These are phyloP conservation scores for Pentalonia nigronervosa DNA, from an alignment of 1,140 invertebrate species.

Conservation along the genomic window DNA sequence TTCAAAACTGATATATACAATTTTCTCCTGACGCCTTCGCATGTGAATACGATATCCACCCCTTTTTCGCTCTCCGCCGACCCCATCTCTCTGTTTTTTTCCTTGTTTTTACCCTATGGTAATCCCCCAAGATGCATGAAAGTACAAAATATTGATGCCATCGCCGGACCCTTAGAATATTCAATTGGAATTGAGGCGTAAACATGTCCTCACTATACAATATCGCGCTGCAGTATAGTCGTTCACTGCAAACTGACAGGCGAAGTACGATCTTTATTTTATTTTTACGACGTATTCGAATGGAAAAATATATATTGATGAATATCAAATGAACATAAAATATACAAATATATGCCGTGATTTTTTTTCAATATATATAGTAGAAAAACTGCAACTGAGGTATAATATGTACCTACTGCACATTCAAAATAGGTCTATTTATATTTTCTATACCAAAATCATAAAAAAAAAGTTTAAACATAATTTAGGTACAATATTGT, in stretches of 20 bases:
- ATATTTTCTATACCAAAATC: too few relatives aligned
- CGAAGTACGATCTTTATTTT: slow-evolving; percentile 2
- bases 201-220: slow-evolving; percentile 38
- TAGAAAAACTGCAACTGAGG: background rate
- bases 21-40: slow-evolving; percentile 55
- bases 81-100: background rate
- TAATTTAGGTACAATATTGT: background rate
- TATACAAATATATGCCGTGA: slow-evolving; percentile 1
- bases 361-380: background rate
- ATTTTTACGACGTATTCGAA: background rate
- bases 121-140: slow-evolving; percentile 29
- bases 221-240: background rate
- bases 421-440: background rate
- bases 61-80: background rate
- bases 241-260: background rate
- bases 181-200: slow-evolving; percentile 45
- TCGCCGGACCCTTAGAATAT: slow-evolving; percentile 49
- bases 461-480: too few relatives aligned
- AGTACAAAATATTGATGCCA: slow-evolving; percentile 53
- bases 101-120: slow-evolving; percentile 37
- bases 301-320: slow-evolving; percentile 9
- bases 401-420: background rate
- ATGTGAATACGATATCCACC: slow-evolving; percentile 38
- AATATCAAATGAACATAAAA: background rate
- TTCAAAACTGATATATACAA: slow-evolving; percentile 56